Evolutionary conservation across 2,113 vertebrate species (phyloP), one percentile per base, ranked within the genome.

Genomic region (Gallinago jamesoni): DNA sequence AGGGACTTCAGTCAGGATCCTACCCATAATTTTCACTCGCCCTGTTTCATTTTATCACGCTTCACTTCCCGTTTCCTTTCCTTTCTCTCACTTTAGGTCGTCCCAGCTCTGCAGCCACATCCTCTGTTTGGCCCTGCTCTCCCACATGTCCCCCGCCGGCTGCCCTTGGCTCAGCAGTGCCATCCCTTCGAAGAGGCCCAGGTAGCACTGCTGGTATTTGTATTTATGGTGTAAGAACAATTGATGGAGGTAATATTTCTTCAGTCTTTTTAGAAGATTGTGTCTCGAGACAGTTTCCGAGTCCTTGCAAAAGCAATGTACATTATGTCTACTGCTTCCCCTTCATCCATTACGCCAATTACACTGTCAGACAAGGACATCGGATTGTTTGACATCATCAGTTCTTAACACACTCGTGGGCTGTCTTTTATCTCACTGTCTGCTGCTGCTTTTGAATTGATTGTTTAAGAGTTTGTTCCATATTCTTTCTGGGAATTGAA

Each of bases 331-430:
- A 50, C 67, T 62, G 41, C 50, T 73, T 85, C 31, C 55, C 70
- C 93, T 87, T 91, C 89, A 93, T 97, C 87, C 75, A 90, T 96
- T 96, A 95, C 90, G 66, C 57, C 87, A 94, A 91, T 95, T 95
- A 83, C 66, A 62, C 85, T 83, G 70, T 89, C 93, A 96, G 91
- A 90, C 66, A 91, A 87, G 63, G 87, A 82, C 67, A 14, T 85
- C 62, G 50, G 55, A 30, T 52, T 56, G 76, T 91, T 95, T 94
- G 94, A 88, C 92, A 94, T 92, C 88, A 88, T 91, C 89, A 79
- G 24, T 74, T 83, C 87, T 95, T 70, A 90, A 87, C 67, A 80
- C 14, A 50, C 22, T 85, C 70, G 57, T 21, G 35, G 53, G 70
- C n/a, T 94, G 77, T 80, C 81, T 88, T 96, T 87, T 95, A 73